Evolutionary conservation across 92 coral and sea anemone genomes (phyloP).

Genomic region (Isaurus tuberculatus): DNA sequence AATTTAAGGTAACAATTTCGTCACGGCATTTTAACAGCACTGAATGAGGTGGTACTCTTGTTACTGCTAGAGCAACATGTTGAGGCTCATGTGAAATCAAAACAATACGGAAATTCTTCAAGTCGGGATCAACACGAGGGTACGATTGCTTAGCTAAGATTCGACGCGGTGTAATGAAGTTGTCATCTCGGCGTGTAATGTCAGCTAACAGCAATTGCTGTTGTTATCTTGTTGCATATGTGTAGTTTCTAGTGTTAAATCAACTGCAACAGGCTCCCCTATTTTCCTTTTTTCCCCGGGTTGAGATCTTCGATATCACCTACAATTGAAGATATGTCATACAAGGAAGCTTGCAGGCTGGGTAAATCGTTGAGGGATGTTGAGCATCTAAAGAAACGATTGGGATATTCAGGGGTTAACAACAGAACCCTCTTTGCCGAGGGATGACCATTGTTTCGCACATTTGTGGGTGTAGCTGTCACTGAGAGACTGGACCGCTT

Average conservation of each 20-base stretch:
- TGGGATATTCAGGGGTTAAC: neutral
- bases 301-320: neutral
- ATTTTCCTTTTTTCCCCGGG: neutral
- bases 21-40: neutral
- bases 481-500: neutral
- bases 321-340: neutral
- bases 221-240: neutral
- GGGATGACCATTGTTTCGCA: neutral
- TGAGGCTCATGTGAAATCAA: neutral
- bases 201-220: slow-evolving; percentile 19
- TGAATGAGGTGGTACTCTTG: neutral
- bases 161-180: neutral
- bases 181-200: neutral
- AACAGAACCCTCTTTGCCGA: neutral
- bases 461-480: neutral
- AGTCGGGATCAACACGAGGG: slow-evolving; percentile 8
- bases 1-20: slow-evolving; percentile 1
- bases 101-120: neutral
- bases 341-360: neutral
- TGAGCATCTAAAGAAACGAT: neutral
- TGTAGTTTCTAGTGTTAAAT: neutral
- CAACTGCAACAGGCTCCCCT: neutral
- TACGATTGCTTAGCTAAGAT: neutral
- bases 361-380: neutral
- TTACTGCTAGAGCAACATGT: slow-evolving; percentile 11